Conservation (phyloP, 2,113 vertebrate species). For the Mustela lutreola region DNA sequence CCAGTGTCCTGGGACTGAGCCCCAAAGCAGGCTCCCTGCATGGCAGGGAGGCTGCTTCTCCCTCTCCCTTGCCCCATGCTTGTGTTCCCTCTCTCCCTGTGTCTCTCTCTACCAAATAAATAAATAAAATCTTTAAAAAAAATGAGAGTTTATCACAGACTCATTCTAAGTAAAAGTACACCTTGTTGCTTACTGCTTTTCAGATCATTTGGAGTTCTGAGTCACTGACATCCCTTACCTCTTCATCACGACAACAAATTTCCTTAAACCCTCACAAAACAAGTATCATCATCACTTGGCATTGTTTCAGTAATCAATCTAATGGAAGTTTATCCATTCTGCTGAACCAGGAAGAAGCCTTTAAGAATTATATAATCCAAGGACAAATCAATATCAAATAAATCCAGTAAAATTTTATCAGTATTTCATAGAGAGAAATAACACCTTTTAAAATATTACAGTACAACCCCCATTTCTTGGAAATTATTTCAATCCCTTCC, state of each 20-base stretch:
- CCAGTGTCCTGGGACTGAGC: too few species aligned
- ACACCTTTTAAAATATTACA: neutral
- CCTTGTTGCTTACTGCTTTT: neutral
- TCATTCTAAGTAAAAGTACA: neutral
- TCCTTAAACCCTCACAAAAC: neutral
- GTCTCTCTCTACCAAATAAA: too few species aligned
- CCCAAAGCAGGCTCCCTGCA: too few species aligned
- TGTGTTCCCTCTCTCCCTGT: too few species aligned
- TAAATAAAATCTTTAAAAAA: too few species aligned
- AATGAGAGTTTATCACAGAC: neutral
- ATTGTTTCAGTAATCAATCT: neutral
- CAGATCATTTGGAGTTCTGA: neutral
- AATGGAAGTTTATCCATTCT: neutral
- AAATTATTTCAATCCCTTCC: neutral
- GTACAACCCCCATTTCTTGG: neutral
- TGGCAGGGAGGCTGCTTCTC: too few species aligned
- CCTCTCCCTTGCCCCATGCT: too few species aligned
- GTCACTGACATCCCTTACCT: neutral
- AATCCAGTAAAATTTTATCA: neutral
- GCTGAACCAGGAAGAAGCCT: neutral
- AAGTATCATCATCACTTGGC: neutral
- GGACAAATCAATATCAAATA: neutral
- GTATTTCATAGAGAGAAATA: slow-evolving; percentile 13
- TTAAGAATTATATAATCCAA: neutral
- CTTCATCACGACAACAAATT: neutral